Base-by-base conservation (phyloP, 2,888 invertebrate species). In the Apantesis nais region DNA sequence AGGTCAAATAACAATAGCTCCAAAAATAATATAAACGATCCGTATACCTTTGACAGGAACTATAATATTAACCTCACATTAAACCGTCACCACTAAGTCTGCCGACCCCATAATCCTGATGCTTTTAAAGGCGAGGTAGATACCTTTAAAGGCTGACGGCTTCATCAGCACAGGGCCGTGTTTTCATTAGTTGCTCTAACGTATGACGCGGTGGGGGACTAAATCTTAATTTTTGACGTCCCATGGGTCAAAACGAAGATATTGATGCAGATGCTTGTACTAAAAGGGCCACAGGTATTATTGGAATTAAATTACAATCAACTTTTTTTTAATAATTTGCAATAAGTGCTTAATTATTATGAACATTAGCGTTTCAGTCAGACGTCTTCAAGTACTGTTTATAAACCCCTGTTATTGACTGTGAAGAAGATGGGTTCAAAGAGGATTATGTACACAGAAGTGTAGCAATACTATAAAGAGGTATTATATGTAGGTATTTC, bases 211-310 rank as follows among this genome's bases (percentile, higher is more conserved):
- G 88, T 90, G 86, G 84, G 94, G 92, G 93, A 91, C 94, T 95
- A 94, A 94, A 95, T 95, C 94, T 94, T 95, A 94, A 95, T 94
- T 95, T 95, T 95, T 95, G 94, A 95, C 90, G 93, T 93, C 94
- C 94, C 94, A 90, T 88, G 94, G 92, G 93, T 89, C 87, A 77
- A 62, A 81, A 2, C 2, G 60, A 86, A 81, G 71, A 67, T 29
- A 72, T 72, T 75, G 64, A 71, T 58, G 14, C 86, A 82, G 0
- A 55, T 61, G 0, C 11, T 52, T 14, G 29, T 67, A 19, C 85
- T 90, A 74, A 92, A 92, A 80, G 81, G 22, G 89, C 7, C 84
- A 55, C 0, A 5, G 25, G 55, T 25, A 62, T 52, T 39, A 2
- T 52, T 11, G 11, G 1, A 22, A 9, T 8, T 48, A 48, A 19